Evolutionary conservation across 2,113 vertebrate genomes (phyloP), one percentile per base, ranked within the genome.

Genomic region (Nerophis ophidion): DNA sequence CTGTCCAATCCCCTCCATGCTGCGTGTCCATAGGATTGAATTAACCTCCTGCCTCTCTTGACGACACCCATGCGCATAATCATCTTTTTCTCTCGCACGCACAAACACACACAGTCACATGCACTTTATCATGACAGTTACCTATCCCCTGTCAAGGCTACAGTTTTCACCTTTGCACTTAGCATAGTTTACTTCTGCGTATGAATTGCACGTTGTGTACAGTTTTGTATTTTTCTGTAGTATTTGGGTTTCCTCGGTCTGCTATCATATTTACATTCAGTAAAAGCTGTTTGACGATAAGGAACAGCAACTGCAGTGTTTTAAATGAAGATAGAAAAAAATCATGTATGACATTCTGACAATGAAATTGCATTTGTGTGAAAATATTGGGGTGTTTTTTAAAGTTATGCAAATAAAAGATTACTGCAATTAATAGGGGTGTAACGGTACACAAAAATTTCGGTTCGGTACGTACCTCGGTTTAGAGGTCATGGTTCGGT

Each of bases 21-120:
- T 90, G 88, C 71, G 85, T 84, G 88, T 87, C 86, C 88, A 87
- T 87, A 88, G 83, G 81, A 89, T 86, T 87, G 86, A 88, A 90
- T 90, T 89, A 89, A 88, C 86, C 86, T 88, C 82, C 81, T 85
- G 72, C 83, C 81, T 87, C 84, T 81, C 71, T 80, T 80, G 70
- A 79, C 81, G 80, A 84, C 79, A 61, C 76, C 69, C 81, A 85
- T 76, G 75, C 79, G 80, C 80, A 79, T 75, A 84, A 83, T 76
- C 81, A 83, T 79, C 66, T 67, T 73, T 26, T 47, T 63, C 65
- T 58, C 57, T 57, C 56, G 38, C 34, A 4, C 17, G 38, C 69
- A 42, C 65, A 26, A 73, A 55, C 65, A 19, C 65, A 73, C 71
- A 61, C 66, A 72, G 66, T 51, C 75, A 62, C 49, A 65, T 71